Percentiles rank a stretch among this genome's conserved stretches.
phyloP scores from a whole-genome alignment of 2,113 vertebrate genomes.

The Pluvialis apricaria region DNA sequence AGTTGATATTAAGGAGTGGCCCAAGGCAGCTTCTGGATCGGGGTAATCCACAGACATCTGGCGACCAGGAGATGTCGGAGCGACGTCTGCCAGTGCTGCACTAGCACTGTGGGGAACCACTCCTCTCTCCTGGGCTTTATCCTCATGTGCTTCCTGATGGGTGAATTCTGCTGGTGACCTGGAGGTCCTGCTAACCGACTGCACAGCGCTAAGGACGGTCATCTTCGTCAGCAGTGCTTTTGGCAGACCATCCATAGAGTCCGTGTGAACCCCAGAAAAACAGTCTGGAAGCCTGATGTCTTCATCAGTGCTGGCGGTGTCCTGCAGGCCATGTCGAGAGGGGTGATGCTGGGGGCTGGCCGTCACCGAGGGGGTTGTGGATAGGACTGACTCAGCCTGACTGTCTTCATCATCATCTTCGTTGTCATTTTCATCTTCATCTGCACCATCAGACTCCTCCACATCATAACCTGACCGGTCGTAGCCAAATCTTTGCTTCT shows the following conservation, averaged over 20 bases:
- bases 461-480: conserved; percentile 88
- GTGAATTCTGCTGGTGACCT: conserved; percentile 31
- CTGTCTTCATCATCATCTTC: conserved; percentile 98
- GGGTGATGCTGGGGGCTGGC: conserved; percentile 93
- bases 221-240: conserved; percentile 91
- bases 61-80: conserved; percentile 79
- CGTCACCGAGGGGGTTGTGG: conserved; percentile 88
- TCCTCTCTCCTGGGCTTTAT: conserved; percentile 53
- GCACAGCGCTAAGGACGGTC: conserved; percentile 79
- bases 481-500: conserved; percentile 80
- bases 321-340: conserved; percentile 66
- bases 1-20: conserved; percentile 59
- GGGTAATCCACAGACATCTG: conserved; percentile 93
- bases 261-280: conserved; percentile 61
- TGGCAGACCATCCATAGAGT: conserved; percentile 82
- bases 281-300: conserved; percentile 58
- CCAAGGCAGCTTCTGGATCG: conserved; percentile 72
- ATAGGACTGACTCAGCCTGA: conserved; percentile 92
- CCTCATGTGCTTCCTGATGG: neutral
- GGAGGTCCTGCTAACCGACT: conserved; percentile 24
- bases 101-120: neutral
- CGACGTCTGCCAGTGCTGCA: conserved; percentile 49
- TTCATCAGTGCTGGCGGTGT: conserved; percentile 57
- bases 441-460: conserved; percentile 90
- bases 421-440: conserved; percentile 92